Evolutionary conservation across 2,113 vertebrate genomes (phyloP), one percentile per base, ranked within the genome.

Genomic region (Myrmophylax atrothorax): DNA sequence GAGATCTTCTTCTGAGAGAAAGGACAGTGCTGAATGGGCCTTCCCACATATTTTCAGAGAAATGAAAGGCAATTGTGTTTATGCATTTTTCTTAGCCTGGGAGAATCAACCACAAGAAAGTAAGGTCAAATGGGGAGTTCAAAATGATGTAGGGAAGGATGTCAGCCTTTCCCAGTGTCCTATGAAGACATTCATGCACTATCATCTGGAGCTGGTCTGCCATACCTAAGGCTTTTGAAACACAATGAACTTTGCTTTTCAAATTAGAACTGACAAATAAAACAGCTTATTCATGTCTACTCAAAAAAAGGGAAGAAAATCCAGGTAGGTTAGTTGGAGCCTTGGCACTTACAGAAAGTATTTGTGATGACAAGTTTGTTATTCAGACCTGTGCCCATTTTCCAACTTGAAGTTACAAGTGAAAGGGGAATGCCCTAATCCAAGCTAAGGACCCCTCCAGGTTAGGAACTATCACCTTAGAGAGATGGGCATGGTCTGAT

Each of bases 61-160:
- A 60, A 12, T 69, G 38, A 53, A 96, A 80, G 13, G 31, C 50
- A 92, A 16, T 52, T 58, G 46, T 74, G 14, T 84, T 93, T 59
- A 72, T 78, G 76, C 11, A 23, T 87, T 74, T 80, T 92, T 86
- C 31, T 86, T 83, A 68, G 62, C 52, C 22, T 62, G 19, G 37
- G 69, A 86, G 80, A 86, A 92, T 86, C 72, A 67, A 44, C n/a
- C 40, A 81, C n/a, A 52, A 87, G 91, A 92, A 79, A 84, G 15
- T 53, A 63, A 74, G 64, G 81, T 84, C 33, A 62, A 89, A 67
- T 47, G 26, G 23, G 42, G 50, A 47, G 20, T 70, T 89, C 35
- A 70, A 68, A 91, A 74, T 80, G 14, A 90, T 1, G 3, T 15
- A 35, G 63, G 40, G 28, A 80, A 88, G 62, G 44, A 73, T 86